Base-by-base conservation (phyloP, 2,113 vertebrate genomes). In the Paramormyrops kingsleyae region DNA sequence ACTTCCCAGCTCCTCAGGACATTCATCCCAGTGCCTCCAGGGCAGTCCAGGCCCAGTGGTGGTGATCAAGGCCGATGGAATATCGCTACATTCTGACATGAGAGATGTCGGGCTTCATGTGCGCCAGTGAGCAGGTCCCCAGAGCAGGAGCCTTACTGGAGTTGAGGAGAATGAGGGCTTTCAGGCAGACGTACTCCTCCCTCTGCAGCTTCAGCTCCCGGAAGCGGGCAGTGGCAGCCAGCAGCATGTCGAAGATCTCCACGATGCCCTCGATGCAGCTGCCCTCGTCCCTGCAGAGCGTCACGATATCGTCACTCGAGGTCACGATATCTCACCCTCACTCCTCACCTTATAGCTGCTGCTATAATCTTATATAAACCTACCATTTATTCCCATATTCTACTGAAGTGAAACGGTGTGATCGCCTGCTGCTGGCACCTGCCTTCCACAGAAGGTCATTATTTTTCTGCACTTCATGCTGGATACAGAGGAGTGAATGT, bases 121-220 rank as follows among this genome's bases (percentile, higher is more conserved):
- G 74, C 1, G 3, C 5, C 12, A 35, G 10, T 5, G 27, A 74
- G 7, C 24, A 42, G 10, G 17, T 7, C 80, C 46, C 77, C 8
- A 52, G 49, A 19, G n/a, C 19, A 59, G 70, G 84, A 44, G 24
- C 98, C 99, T 98, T 94, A 99, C 99, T 99, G 94, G 99, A 98
- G 95, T 99, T 99, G 88, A 99, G 98, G 88, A 99, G 98, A 92
- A 99, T 97, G 97, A 99, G 98, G 94, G 97, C 97, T 96, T 99
- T 99, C 94, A 99, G 97, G 94, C 99, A 99, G 90, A 99, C 94
- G 70, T 98, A 99, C 92, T 99, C 99, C 92, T 98, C 97, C 93
- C 97, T 97, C 95, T 98, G 98, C 90, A 99, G 96, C 87, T 97
- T 98, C 92, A 99, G 96, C 93, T 99, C 98, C 89, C 98, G 95